Base-by-base conservation (phyloP, 2,888 invertebrate species). In the Iphiclides podalirius region DNA sequence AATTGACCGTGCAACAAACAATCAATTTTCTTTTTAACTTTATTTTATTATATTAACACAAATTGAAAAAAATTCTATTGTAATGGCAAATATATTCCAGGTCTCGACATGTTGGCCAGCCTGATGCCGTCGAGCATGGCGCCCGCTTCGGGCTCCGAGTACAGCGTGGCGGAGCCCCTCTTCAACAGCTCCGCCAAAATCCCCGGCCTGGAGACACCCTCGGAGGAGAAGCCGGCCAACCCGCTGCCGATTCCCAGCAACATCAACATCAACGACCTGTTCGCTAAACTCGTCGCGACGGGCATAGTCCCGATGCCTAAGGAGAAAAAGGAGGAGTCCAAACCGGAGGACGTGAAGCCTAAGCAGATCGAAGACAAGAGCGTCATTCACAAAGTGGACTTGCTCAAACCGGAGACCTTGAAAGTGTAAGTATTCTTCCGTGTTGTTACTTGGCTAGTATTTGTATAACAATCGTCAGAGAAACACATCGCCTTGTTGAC, bases 211-310 rank as follows among this genome's bases (percentile, higher is more conserved):
- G 87, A 84, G 28, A 67, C 75, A 0, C 70, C 76, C 0, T 46
- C 63, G 0, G 77, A 79, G 0, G 81, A 82, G 43, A 78, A 79
- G 28, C 77, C 80, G 0, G 11, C 76, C 79, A 13, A 60, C 74
- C 17, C 57, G 0, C 41, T 75, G 4, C 70, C 81, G 9, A 55
- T 70, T 8, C 67, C 89, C 0, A 72, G 79, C 14, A 77, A 80
- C 47, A 74, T 93, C 1, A 95, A 96, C 66, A 94, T 98, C 15
- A 94, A 92, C 53, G 95, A 96, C 58, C 82, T 98, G 17, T 95
- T 97, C 70, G 93, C 95, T 54, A 95, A 96, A 75, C 81, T 98
- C 4, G 93, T 97, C 1, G 94, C 94, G 0, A 94, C 95, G 1
- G 98, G 87, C 8, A 81, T 84, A 0, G 83, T 86, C 1, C 70